Conservation (phyloP, 2,888 invertebrate genomes). For the Yponomeuta malinellus region DNA sequence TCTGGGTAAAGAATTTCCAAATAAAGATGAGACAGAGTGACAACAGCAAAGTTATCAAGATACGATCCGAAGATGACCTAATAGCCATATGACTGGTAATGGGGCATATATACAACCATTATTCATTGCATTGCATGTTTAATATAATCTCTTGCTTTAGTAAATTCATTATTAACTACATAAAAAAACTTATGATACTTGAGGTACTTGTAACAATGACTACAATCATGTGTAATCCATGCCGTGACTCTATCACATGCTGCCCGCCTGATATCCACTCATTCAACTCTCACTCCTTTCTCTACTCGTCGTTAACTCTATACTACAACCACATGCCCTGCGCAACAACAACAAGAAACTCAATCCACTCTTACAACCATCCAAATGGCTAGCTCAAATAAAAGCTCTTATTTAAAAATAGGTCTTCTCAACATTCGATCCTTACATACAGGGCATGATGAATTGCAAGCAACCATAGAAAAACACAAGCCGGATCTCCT, state of each 20-base stretch:
- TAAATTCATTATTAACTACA: neutral
- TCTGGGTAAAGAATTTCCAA: conserved; percentile 15
- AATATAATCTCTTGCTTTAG: neutral
- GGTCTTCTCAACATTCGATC: conserved; percentile 3
- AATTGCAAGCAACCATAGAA: neutral
- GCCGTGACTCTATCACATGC: no score
- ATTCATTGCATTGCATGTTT: neutral
- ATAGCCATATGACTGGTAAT: neutral
- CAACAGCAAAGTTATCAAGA: neutral
- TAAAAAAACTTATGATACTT: no score
- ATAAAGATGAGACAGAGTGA: neutral
- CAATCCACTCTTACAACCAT: neutral
- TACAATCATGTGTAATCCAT: no score
- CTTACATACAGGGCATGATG: conserved; percentile 8
- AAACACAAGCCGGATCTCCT: conserved; percentile 7
- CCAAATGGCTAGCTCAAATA: neutral
- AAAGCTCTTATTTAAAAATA: neutral
- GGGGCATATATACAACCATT: neutral
- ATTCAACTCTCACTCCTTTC: no score
- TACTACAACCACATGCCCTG: neutral
- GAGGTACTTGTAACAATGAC: no score
- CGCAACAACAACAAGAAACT: neutral
- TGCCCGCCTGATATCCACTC: no score
- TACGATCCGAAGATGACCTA: neutral
- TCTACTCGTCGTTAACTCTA: no score